These are phyloP conservation scores for Deilephila elpenor DNA, from an alignment of 2,888 invertebrate genomes.

Conservation along the genomic window DNA sequence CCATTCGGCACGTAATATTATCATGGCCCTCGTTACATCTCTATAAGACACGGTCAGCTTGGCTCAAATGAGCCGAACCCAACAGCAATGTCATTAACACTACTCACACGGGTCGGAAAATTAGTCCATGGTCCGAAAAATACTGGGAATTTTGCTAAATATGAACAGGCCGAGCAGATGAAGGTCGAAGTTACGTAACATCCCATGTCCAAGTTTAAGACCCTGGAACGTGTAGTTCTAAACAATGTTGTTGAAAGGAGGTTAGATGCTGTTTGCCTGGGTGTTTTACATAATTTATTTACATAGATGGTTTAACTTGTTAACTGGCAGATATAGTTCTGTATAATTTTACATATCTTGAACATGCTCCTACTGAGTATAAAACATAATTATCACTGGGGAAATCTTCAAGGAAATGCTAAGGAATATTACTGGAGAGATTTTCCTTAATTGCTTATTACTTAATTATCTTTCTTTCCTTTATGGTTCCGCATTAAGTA, in stretches of 20 bases:
- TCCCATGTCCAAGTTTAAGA: background rate
- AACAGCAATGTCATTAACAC: constrained; percentile 54
- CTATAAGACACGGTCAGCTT: constrained; percentile 41
- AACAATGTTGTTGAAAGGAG: background rate
- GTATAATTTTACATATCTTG: background rate
- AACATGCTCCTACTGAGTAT: background rate
- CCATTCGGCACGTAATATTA: constrained; percentile 39
- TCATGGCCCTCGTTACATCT: constrained; percentile 38
- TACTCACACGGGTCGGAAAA: constrained; percentile 48
- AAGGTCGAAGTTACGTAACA: background rate
- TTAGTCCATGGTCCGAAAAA: constrained; percentile 41
- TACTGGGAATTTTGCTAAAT: constrained; percentile 11
- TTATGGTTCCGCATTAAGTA: background rate
- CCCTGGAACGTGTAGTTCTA: background rate
- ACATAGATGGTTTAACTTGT: background rate
- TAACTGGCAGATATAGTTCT: background rate
- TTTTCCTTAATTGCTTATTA: background rate
- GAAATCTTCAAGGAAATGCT: background rate
- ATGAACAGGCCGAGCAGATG: background rate
- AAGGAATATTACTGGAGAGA: background rate
- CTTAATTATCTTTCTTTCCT: background rate
- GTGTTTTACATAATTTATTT: background rate
- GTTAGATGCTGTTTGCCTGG: background rate
- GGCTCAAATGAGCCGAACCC: constrained; percentile 52
- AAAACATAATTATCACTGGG: background rate